Base-by-base conservation (phyloP, 2,888 invertebrate genomes). In the Bruchidius siliquastri region DNA sequence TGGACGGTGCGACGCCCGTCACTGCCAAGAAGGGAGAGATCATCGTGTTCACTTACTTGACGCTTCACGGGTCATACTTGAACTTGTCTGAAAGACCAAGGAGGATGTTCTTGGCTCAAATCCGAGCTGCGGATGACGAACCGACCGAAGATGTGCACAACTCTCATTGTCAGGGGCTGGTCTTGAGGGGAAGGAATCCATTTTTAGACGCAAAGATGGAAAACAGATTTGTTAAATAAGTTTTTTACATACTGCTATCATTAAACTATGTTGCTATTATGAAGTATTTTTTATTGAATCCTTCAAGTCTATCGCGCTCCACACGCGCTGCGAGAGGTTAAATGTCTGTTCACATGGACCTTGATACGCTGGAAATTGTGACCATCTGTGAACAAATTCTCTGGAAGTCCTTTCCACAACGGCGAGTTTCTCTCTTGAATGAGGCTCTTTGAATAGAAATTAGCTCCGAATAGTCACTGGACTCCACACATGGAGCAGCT, bases 161-260 rank as follows among this genome's bases (percentile, higher is more conserved):
- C 2, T 70, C 70, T 70, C 70, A n/a, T 70, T 70, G 70, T 18
- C 70, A 70, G 13, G 70, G 70, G 20, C 21, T 70, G 70, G 21
- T 21, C 6, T 32, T 70, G 22, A 21, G 70, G 20, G 70, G 70
- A 22, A 70, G 30, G 70, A 70, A 22, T 26, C 49, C 49, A 18
- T 49, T 49, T 49, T 13, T 49, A 13, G 49, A 49, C 13, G 49
- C 49, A 3, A 49, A 18, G 8, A 49, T 49, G 49, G 49, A 8
- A 8, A 49, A 49, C 49, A 49, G 49, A 49, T 49, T 49, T 49
- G 49, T 49, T 13, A 49, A 49, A 13, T 13, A 49, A 13, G 1
- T 4, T 49, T 49, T 18, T 49, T 4, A 26, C 8, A 26, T 4
- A 26, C 26, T 26, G 2, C 8, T n/a, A n/a, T n/a, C n/a, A n/a